Evolutionary conservation across 2,797 vertebrate genomes (phyloP).

Genomic region (Rhinoraja longicauda): DNA sequence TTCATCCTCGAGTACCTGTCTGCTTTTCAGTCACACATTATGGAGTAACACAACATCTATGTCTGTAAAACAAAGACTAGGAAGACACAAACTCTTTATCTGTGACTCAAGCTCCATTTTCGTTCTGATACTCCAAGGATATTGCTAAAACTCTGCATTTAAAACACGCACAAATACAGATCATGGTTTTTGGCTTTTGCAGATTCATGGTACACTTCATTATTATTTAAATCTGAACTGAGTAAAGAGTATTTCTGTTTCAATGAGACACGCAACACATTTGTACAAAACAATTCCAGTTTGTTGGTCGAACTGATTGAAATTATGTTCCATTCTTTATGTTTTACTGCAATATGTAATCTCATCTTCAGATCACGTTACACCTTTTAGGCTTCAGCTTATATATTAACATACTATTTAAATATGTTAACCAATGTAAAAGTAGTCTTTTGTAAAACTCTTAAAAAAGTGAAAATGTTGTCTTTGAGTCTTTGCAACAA

Average conservation of each 20-base stretch:
- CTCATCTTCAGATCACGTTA: neutral
- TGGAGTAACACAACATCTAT: neutral
- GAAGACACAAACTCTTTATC: neutral
- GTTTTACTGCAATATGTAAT: neutral
- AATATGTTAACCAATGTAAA: neutral
- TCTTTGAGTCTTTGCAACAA: neutral
- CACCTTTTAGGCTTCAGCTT: neutral
- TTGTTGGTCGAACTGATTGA: neutral
- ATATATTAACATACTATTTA: neutral
- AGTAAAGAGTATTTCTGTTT: neutral
- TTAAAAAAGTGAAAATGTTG: neutral
- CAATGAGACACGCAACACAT: neutral
- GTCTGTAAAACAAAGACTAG: neutral
- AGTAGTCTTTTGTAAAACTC: neutral
- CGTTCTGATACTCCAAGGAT: neutral
- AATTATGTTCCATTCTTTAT: neutral
- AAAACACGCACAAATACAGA: neutral
- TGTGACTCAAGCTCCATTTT: neutral
- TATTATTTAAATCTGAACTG: neutral
- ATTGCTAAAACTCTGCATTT: neutral
- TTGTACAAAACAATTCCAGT: neutral
- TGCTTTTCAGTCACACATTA: constrained; percentile 28
- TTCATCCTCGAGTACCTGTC: constrained; percentile 34
- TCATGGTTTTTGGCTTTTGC: neutral
- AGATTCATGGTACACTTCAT: neutral